Evolutionary conservation across 2,888 invertebrate species (phyloP), one percentile per base, ranked within the genome.

Genomic region (Rotaria sp.): DNA sequence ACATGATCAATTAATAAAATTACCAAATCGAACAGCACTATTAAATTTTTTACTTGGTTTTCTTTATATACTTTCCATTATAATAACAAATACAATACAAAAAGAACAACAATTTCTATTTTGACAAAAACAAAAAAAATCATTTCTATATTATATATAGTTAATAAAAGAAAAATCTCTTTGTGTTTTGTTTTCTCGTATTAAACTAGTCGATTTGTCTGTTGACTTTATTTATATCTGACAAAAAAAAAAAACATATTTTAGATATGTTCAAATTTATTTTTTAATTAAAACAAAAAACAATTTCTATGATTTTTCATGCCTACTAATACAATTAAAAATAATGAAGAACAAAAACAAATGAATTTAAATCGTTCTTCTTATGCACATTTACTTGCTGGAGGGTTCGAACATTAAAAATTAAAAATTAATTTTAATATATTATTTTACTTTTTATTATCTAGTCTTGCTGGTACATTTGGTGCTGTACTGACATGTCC

Each of bases 401-500:
- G 86, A 86, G 86, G 86, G 86, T 86, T 84, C 38, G 50, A 50
- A 18, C 50, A 38, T 35, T 5, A 18, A 1, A 48, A 38, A 21
- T 7, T 26, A 85, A 57, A 57, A 21, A 85, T 45, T 1, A 35
- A 59, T 30, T 30, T 84, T 87, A 1, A 74, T 18, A 1, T 52
- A 15, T 35, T 11, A 85, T 85, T n/a, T 41, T 74, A 45, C 74
- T 21, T 24, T 92, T 92, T 86, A 30, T 50, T 52, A 48, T 50
- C 4, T 92, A 97, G 97, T 91, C 94, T 95, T 92, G 98, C 96
- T 88, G 98, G 98, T 88, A 98, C 97, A 85, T 95, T 95, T 84
- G 97, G 97, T 86, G 97, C 97, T 35, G 95, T 98, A 88, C 94
- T 96, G 88, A 98, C 98, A 90, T 97, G 97, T 92, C 98, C 98